Percentiles rank a stretch among this genome's conserved stretches.
Evolutionary conservation across 2,797 vertebrate genomes (phyloP).

Genomic region (Gouania willdenowi): DNA sequence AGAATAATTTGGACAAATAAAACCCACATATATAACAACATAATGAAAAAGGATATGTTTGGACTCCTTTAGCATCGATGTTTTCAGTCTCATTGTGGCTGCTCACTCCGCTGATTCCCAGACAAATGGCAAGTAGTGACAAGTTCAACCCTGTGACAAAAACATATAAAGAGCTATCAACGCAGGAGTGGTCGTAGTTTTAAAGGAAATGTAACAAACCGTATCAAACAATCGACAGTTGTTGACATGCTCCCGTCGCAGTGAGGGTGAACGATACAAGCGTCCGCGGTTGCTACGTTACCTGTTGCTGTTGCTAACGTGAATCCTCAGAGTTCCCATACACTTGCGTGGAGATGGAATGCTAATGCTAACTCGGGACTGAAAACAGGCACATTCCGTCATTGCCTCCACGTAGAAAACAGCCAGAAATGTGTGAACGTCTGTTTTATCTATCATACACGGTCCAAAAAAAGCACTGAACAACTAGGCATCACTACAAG

Average conservation of each 20-base stretch:
- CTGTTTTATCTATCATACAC: no score
- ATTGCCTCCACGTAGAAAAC: background rate
- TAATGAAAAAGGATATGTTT: conserved; percentile 92
- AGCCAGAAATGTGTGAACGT: no score
- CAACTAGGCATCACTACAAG: background rate
- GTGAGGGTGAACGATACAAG: conserved; percentile 11
- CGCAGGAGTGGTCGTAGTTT: no score
- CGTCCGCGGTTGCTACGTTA: conserved; percentile 67
- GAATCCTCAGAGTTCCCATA: conserved; percentile 21
- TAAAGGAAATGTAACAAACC: background rate
- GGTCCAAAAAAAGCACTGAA: background rate
- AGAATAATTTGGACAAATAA: background rate
- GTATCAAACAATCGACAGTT: conserved; percentile 20
- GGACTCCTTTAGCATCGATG: conserved; percentile 88
- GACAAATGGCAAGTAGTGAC: conserved; percentile 3
- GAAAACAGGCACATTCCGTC: conserved; percentile 3
- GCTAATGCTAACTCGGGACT: conserved; percentile 24
- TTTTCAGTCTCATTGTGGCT: conserved; percentile 89
- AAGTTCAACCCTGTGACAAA: no score
- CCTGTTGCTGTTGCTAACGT: conserved; percentile 57
- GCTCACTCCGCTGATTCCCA: conserved; percentile 20
- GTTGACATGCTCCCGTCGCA: conserved; percentile 5
- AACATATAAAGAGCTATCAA: background rate
- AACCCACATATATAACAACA: background rate
- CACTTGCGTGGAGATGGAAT: conserved; percentile 5